Evolutionary conservation across 2,888 invertebrate genomes (phyloP).

Genomic region (Nysson spinosus): DNA sequence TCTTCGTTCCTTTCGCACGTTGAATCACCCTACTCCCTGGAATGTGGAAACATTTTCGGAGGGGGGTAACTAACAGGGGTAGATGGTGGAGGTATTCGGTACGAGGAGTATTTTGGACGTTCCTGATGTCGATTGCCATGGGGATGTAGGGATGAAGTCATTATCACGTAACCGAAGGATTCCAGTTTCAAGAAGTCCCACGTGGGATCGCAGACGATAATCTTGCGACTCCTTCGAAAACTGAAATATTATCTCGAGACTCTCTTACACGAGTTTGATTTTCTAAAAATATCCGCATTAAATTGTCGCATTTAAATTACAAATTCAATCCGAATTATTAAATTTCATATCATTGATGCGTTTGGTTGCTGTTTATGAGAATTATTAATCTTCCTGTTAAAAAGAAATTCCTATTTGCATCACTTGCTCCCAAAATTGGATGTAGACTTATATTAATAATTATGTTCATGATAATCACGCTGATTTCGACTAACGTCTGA

Average conservation of each 20-base stretch:
- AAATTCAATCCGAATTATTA: no score
- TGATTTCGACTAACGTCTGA: no score
- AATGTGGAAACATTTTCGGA: not conserved
- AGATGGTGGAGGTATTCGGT: slow-evolving; percentile 3
- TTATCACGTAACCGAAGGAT: slow-evolving; percentile 61
- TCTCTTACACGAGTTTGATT: not conserved
- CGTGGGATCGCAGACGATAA: slow-evolving; percentile 48
- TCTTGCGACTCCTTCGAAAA: slow-evolving; percentile 14
- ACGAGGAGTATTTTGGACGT: slow-evolving; percentile 24
- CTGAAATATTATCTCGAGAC: no score
- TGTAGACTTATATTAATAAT: no score
- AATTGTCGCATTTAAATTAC: no score
- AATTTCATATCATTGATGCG: no score
- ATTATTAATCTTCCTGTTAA: no score
- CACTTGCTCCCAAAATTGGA: no score
- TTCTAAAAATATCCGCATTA: not conserved
- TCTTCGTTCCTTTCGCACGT: slow-evolving; percentile 15
- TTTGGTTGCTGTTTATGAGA: no score
- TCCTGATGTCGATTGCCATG: slow-evolving; percentile 38
- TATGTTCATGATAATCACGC: no score
- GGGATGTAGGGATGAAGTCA: slow-evolving; percentile 29
- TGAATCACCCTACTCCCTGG: not conserved
- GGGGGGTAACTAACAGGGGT: slow-evolving; percentile 27
- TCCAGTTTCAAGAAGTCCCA: slow-evolving; percentile 52
- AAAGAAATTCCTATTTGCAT: no score